A percentile compares a stretch with the other conserved stretches of the same genome.
Evolutionary conservation across 2,113 vertebrate species (phyloP).

Genomic region (Crotalus tigris): DNA sequence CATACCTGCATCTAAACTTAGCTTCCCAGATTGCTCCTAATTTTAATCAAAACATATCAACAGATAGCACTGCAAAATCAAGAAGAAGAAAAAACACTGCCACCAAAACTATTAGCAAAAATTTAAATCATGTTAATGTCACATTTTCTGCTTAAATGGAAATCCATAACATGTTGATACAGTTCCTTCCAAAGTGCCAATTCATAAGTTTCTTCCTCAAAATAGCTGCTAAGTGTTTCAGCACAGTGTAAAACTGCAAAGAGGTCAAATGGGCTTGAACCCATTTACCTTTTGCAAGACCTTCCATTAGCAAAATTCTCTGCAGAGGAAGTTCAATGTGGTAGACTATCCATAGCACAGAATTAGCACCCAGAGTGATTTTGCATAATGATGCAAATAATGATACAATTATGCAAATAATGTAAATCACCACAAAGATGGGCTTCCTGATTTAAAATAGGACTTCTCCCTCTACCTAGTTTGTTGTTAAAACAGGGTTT

Average conservation of each 20-base stretch:
- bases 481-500: neutral
- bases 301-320: neutral
- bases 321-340: neutral
- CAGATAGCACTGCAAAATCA: neutral
- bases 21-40: neutral
- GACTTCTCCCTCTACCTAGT: neutral
- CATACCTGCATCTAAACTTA: conserved; percentile 26
- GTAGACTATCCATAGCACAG: neutral
- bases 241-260: neutral
- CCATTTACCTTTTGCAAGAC: neutral
- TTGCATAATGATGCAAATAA: neutral
- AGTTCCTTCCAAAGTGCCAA: neutral
- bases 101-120: neutral
- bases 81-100: neutral
- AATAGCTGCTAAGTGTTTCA: neutral
- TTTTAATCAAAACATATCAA: neutral
- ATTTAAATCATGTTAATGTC: neutral
- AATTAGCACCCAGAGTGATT: neutral
- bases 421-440: neutral
- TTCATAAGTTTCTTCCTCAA: neutral
- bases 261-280: neutral
- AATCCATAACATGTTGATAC: neutral
- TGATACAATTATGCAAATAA: neutral
- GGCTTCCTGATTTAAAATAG: neutral
- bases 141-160: too few relatives aligned